Evolutionary conservation across 2,113 vertebrate species (phyloP).

Genomic region (Thalassarche chlororhynchos): DNA sequence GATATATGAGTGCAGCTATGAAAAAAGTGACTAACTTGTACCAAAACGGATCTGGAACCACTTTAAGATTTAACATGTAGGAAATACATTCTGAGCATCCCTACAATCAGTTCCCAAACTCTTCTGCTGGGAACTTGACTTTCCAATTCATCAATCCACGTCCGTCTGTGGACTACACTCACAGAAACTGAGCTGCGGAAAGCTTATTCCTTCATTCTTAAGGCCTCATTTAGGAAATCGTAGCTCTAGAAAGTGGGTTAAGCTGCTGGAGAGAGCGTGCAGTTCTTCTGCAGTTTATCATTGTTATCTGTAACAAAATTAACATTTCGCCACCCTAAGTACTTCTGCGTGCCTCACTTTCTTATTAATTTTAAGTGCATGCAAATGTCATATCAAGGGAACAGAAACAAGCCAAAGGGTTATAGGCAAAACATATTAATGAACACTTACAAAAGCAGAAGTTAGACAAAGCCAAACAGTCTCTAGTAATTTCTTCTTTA

Average conservation of each 20-base stretch:
- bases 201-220: not conserved
- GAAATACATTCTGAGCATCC: not conserved
- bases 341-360: not conserved
- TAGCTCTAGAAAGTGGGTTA: not conserved
- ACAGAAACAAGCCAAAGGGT: constrained; percentile 20
- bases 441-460: not conserved
- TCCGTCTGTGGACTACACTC: not conserved
- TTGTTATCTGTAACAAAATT: not conserved
- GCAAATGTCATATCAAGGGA: constrained; percentile 6
- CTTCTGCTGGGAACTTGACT: not conserved
- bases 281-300: not conserved
- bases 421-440: constrained; percentile 20
- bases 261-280: not conserved
- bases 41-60: not conserved
- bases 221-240: not conserved
- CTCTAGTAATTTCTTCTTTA: not conserved
- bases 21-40: not conserved
- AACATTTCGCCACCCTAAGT: not conserved
- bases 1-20: not conserved
- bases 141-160: not conserved
- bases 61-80: not conserved
- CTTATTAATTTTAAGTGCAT: not conserved
- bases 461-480: not conserved
- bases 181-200: not conserved
- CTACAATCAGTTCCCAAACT: not conserved